These are phyloP conservation scores for Malurus splendens DNA, from an alignment of 2,797 vertebrate genomes.

Conservation along the genomic window DNA sequence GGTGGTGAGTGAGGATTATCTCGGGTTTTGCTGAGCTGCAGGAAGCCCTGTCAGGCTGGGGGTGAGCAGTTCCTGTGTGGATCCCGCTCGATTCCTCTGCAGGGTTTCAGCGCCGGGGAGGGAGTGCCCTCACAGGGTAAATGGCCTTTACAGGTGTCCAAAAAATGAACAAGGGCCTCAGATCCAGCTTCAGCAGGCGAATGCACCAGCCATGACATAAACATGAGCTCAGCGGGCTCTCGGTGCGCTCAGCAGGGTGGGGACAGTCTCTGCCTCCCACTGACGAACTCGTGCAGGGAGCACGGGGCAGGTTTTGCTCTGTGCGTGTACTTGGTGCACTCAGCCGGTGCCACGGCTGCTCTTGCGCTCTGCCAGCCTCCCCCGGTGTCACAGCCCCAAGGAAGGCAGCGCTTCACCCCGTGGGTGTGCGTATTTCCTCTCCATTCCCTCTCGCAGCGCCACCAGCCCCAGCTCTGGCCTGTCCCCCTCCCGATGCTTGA, in stretches of 20 bases:
- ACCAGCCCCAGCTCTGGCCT: background rate
- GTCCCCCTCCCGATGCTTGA: background rate
- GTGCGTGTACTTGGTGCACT: fast-evolving
- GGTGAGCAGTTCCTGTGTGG: fast-evolving
- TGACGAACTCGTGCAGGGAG: fast-evolving
- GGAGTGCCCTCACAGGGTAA: fast-evolving
- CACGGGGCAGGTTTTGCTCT: background rate
- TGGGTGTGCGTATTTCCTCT: fast-evolving
- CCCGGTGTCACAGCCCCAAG: background rate
- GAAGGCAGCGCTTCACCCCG: background rate
- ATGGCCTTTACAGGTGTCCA: background rate
- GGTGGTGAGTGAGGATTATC: background rate
- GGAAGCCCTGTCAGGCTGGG: background rate
- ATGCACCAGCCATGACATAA: background rate
- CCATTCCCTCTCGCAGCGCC: background rate
- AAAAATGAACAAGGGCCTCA: background rate
- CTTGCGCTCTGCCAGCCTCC: background rate
- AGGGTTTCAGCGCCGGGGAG: background rate
- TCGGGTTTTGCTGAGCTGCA: background rate
- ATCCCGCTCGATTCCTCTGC: background rate
- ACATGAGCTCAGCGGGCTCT: background rate
- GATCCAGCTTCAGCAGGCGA: background rate
- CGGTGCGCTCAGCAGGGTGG: fast-evolving
- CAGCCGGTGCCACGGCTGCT: background rate
- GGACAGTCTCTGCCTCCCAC: background rate